Evolutionary conservation across 1,140 invertebrate species (phyloP), one percentile per base, ranked within the genome.

Genomic region (Plectrocnemia conspersa): DNA sequence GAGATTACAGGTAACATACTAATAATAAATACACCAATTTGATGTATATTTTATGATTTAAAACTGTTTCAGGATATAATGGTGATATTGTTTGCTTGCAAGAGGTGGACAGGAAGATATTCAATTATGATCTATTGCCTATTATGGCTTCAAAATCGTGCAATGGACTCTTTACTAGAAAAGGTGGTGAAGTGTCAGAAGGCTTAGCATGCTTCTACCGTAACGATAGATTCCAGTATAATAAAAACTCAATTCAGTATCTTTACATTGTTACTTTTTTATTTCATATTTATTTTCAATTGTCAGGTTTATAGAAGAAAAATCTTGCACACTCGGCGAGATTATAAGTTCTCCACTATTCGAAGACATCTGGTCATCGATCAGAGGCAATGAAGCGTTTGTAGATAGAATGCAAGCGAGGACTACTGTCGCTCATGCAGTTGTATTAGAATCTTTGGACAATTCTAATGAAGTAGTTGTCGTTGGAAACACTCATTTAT

Each of bases 401-500:
- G 76, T 77, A 41, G 69, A 79, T 46, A 70, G 81, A 52, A 71
- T 91, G 52, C 66, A 81, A 47, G 76, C 77, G 41, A 76, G 84
- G 54, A 79, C 81, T 11, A 85, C 83, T 10, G 80, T 79, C 7
- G 65, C 82, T 35, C 79, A 81, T 81, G 76, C 78, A 11, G 69
- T 77, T 21, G 64, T 82, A 24, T 70, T 92, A 41, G 73, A 83
- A 64, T 80, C 79, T 5, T 66, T 77, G 41, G 78, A 85, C 21
- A 75, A 78, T 63, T 73, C 73, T 5, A 70, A 74, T 48, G 75
- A 84, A 63, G 71, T 82, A 46, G 52, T 93, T 24, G 66, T 93
- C 48, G 76, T 93, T 44, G 90, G 82, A 18, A 95, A 93, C 65
- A 95, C 91, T 0, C 94, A 97, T 77, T 77, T 97, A 13, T 97